Base-by-base conservation (phyloP, 2,888 invertebrate genomes). In the Taphrorychus bicolor region DNA sequence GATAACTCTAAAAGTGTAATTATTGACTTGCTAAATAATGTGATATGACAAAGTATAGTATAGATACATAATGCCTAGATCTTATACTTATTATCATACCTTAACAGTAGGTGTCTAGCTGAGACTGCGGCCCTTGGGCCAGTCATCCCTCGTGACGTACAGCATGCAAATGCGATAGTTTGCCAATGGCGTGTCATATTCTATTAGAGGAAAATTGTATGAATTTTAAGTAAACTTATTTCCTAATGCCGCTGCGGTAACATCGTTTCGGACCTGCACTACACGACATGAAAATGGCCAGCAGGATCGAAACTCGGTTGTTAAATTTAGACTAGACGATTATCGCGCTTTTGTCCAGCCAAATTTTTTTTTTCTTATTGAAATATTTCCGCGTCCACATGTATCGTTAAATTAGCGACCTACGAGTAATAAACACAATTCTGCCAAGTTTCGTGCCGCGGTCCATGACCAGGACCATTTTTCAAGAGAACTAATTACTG, bases 401-500 rank as follows among this genome's bases (percentile, higher is more conserved):
- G 11, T 32, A 32, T 32, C 32, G 18, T 57, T 40, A 63, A 63
- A 63, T 51, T 63, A 56, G 49, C 63, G 18, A 22, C 14, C 9
- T n/a, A n/a, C n/a, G n/a, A n/a, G n/a, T 51, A 17, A 51, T 51
- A 51, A 51, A 18, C 5, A 21, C 2, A 7, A 21, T 51, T 22
- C 14, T 63, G 63, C 63, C 63, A 63, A 63, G 48, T 32, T 21
- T 57, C 22, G 40, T 49, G 57, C 57, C 17, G 21, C 49, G 57
- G 63, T 56, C 63, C 63, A 41, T 41, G 51, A 17, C 63, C 22
- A 49, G 42, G 21, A 9, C 49, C 42, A 63, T 63, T 63, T 63
- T 57, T 63, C 63, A 63, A 49, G 51, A 49, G 16, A 49, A 42
- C 49, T 57, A 63, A 63, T 63, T 63, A 63, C 54, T 48, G 57